Evolutionary conservation across 2,888 invertebrate species (phyloP).

Genomic region (Lasioglossum marginatum): DNA sequence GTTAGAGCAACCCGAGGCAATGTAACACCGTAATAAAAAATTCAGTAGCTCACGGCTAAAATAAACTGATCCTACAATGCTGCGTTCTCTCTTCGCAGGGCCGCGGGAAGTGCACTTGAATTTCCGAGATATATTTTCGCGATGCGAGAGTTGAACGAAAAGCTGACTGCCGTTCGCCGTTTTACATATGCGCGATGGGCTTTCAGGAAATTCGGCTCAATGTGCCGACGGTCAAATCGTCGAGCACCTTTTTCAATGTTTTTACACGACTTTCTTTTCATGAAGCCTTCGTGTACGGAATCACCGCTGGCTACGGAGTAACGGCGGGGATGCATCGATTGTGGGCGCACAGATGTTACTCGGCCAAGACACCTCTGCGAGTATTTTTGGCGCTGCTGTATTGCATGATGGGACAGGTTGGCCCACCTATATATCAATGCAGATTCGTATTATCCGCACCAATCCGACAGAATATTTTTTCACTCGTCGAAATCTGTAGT

Average conservation of each 20-base stretch:
- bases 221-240: slow-evolving; percentile 5
- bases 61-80: neutral
- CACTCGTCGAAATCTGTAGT: neutral
- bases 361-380: slow-evolving; percentile 90
- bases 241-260: slow-evolving; percentile 1
- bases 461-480: neutral
- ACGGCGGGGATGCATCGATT: slow-evolving; percentile 97
- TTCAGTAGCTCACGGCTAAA: neutral
- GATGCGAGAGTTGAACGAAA: neutral
- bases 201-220: neutral
- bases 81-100: neutral
- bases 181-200: neutral
- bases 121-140: slow-evolving; percentile 8
- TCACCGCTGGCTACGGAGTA: slow-evolving; percentile 87
- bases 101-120: neutral
- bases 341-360: slow-evolving; percentile 96
- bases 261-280: neutral
- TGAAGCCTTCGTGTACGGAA: slow-evolving; percentile 54
- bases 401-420: slow-evolving; percentile 94
- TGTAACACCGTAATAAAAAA: neutral
- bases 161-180: neutral
- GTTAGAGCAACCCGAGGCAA: neutral
- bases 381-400: slow-evolving; percentile 93
- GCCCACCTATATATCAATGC: slow-evolving; percentile 62
- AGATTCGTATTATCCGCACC: neutral